Percentiles rank a stretch among this genome's conserved stretches.
Conservation (phyloP, 2,113 vertebrate genomes). For the Camelus dromedarius region DNA sequence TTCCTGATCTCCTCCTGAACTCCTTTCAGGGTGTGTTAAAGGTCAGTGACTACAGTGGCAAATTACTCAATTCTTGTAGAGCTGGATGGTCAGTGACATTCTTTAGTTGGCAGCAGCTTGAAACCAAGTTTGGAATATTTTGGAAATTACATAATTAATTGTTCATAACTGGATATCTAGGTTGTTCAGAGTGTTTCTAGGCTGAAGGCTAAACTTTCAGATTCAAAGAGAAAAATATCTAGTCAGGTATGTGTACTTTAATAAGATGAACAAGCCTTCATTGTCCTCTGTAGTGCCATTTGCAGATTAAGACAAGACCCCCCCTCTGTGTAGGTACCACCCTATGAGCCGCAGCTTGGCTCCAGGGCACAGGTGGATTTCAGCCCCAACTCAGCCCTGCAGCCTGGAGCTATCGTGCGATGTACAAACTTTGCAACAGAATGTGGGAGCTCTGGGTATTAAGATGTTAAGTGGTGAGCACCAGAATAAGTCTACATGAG, state of each 20-base stretch:
- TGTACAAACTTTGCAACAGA: background rate
- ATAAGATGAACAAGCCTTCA: background rate
- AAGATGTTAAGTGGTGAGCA: background rate
- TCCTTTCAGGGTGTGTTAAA: no score
- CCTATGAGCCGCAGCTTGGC: background rate
- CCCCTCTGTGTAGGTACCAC: rapidly evolving
- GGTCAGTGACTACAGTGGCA: background rate
- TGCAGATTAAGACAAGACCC: background rate
- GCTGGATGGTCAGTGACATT: background rate
- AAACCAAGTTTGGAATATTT: slow-evolving; percentile 1
- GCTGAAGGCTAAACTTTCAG: background rate
- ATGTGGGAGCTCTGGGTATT: background rate
- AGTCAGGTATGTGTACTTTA: background rate
- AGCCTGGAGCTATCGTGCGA: background rate
- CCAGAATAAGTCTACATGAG: background rate
- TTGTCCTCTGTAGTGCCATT: background rate
- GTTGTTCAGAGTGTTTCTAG: background rate
- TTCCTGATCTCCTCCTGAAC: background rate
- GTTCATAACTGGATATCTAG: background rate
- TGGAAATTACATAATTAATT: slow-evolving; percentile 2
- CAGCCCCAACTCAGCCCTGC: background rate
- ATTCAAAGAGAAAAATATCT: background rate
- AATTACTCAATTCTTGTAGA: background rate
- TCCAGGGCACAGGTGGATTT: background rate
- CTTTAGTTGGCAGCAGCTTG: background rate